Conservation (phyloP, 2,888 invertebrate species). For the Crematogaster levior region DNA sequence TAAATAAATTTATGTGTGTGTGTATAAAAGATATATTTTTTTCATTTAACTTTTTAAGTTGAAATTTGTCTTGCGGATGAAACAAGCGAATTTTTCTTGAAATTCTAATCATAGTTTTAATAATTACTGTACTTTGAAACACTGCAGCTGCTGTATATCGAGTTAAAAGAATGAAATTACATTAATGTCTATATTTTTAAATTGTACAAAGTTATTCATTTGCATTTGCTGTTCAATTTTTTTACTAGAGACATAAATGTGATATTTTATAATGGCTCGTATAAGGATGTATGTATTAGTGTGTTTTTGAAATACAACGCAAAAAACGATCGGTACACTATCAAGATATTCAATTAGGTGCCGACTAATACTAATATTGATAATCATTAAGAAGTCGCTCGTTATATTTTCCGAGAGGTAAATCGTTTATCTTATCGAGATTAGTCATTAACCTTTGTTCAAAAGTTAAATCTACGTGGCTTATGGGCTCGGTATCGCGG, state of each 20-base stretch:
- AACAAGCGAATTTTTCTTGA: neutral
- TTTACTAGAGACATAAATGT: neutral
- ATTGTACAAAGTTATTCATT: neutral
- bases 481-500: slow-evolving; percentile 26
- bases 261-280: neutral
- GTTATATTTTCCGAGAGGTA: slow-evolving; percentile 24
- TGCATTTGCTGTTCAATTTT: neutral
- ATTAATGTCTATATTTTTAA: neutral
- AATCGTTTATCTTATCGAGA: slow-evolving; percentile 39
- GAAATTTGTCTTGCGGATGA: neutral
- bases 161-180: neutral
- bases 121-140: neutral
- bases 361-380: slow-evolving; percentile 3
- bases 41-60: neutral
- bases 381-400: slow-evolving; percentile 30
- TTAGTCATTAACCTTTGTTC: slow-evolving; percentile 44
- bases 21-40: too few species aligned
- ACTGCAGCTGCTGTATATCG: neutral
- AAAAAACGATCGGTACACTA: neutral
- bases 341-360: slow-evolving; percentile 28
- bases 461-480: slow-evolving; percentile 2
- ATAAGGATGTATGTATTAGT: neutral
- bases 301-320: neutral
- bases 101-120: neutral
- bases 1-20: too few species aligned